Base-by-base conservation (phyloP, 2,888 invertebrate genomes). In the Pheosia gnoma region DNA sequence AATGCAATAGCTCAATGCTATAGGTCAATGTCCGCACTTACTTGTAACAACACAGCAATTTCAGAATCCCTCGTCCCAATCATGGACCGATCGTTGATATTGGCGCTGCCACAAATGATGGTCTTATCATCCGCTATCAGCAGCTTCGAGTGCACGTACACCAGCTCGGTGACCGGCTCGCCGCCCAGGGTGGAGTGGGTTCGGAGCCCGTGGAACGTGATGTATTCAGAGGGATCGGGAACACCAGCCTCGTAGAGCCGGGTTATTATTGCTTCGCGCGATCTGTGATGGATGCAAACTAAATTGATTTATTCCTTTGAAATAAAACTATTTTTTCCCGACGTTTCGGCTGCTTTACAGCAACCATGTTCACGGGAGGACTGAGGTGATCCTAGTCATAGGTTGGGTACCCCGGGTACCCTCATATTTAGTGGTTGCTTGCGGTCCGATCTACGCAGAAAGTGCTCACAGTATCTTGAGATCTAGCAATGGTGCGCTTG, bases 91-190 rank as follows among this genome's bases (percentile, higher is more conserved):
- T 99, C 99, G 83, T 99, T 99, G 75, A 99, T 98, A 83, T 99
- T 99, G 0, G 99, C 99, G 5, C 99, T 99, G 25, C 99, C 99
- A 79, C 99, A 99, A 68, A 99, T 98, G 0, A 98, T 96, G 3
- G 95, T 94, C 72, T 96, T 95, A 86, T 99, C 99, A 84, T 99
- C 99, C 0, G 97, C 97, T 66, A 99, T 98, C 89, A 99, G 95
- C 63, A 99, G 90, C 90, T 99, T 99, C 63, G 99, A 98, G 91
- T 99, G 99, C 11, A 99, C 98, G 88, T 99, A 99, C 62, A 99
- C 96, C 8, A 99, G 93, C 87, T 99, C 99, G 0, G 98, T 98
- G 57, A 99, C 96, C 53, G 97, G 95, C 76, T 96, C 96, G 37
- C 96, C 96, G 73, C 96, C 96, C 5, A 98, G 90, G 62, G 95